Evolutionary conservation across 2,888 invertebrate genomes (phyloP), one percentile per base, ranked within the genome.

Genomic region (Lasioglossum marginatum): DNA sequence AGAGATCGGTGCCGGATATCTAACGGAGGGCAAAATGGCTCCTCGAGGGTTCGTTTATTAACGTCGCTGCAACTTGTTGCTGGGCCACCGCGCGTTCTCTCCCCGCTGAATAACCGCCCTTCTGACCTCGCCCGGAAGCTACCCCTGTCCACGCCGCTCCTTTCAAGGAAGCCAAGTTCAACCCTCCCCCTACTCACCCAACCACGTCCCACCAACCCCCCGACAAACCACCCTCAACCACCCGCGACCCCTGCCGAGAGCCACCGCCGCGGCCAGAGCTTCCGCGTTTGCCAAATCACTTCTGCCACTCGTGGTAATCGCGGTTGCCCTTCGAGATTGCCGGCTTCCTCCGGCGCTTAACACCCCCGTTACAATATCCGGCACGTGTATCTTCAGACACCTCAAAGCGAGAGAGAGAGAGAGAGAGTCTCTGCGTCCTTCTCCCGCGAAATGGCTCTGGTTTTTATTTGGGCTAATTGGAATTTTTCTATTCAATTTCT

Each of bases 1-100:
- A 45, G 48, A 68, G 77, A 66, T 43, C 57, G 63, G 4, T 12
- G 34, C 19, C 52, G 82, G 85, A 89, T 87, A 86, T 87, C 71
- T 72, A 80, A 77, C 66, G 52, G 83, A 72, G 76, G 82, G 78
- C 78, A 83, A 91, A 87, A 88, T 87, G 92, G 86, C 89, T 92
- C 88, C 91, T 93, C 89, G 92, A 92, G 91, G 92, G 92, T 93
- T 93, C 93, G 93, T 94, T 94, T 93, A 93, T 94, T 93, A 93
- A 91, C 92, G 92, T 91, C 87, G 87, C 93, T 89, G 94, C 94
- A 94, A 94, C 94, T 94, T 94, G 94, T 94, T 94, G 94, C 93
- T 92, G 93, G 89, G 52, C 52, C 52, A n/a, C 90, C 91, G 88
- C 89, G 91, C 89, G 87, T 84, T 82, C 83, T 76, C 37, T 37